Percentiles rank a stretch among this genome's conserved stretches.
phyloP scores from a whole-genome alignment of 2,888 invertebrate species.

The Gnatocerus cornutus region DNA sequence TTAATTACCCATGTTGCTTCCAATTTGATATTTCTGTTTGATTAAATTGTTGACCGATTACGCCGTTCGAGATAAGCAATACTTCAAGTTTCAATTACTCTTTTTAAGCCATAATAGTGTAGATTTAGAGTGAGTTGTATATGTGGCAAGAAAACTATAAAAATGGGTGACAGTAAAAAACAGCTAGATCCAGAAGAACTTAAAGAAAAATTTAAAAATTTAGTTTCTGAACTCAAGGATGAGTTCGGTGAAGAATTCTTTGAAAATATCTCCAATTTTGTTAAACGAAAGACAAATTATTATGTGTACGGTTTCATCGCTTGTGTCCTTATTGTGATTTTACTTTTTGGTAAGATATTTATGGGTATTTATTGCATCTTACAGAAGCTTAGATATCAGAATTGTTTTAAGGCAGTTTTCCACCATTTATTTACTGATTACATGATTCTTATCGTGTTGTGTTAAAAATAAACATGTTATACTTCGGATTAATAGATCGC shows the following conservation, averaged over 20 bases:
- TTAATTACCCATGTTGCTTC: too few relatives aligned
- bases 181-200: slow-evolving; percentile 30
- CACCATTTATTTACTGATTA: too few relatives aligned
- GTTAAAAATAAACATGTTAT: too few relatives aligned
- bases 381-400: too few relatives aligned
- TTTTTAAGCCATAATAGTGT: neutral
- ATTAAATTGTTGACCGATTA: too few relatives aligned
- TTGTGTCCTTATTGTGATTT: slow-evolving; percentile 12
- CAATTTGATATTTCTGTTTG: too few relatives aligned
- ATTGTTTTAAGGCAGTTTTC: too few relatives aligned
- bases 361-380: too few relatives aligned
- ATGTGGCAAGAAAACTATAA: neutral
- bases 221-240: slow-evolving; percentile 14
- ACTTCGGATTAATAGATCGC: too few relatives aligned
- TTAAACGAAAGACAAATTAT: slow-evolving; percentile 21
- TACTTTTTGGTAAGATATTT: slow-evolving; percentile 33
- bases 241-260: slow-evolving; percentile 41
- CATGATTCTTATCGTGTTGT: neutral
- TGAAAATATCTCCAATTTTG: slow-evolving; percentile 42
- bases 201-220: slow-evolving; percentile 32
- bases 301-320: slow-evolving; percentile 18
- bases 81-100: neutral
- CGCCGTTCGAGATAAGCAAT: too few relatives aligned
- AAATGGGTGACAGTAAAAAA: slow-evolving; percentile 20
- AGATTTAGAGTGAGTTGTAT: neutral